Percentiles rank a stretch among this genome's conserved stretches.
These are phyloP conservation scores for Cantharis rufa DNA, from an alignment of 2,888 invertebrate genomes.

Conservation along the genomic window DNA sequence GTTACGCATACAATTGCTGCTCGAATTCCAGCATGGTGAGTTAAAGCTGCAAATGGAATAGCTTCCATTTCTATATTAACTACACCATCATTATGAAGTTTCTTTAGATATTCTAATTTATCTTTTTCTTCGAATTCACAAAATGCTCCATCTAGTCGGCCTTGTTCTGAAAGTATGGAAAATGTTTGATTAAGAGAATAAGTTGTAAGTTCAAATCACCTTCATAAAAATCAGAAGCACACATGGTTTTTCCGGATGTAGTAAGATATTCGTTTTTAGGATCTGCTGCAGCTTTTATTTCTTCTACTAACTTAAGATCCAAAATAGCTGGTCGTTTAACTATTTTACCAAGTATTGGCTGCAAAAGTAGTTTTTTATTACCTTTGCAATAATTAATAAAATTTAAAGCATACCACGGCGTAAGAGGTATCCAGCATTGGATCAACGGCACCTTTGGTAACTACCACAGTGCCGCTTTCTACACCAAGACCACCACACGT, in stretches of 20 bases:
- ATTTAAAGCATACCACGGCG: conserved; percentile 71
- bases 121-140: conserved; percentile 92
- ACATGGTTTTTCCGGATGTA: conserved; percentile 90
- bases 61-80: conserved; percentile 98
- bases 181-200: background rate
- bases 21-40: conserved; percentile 91
- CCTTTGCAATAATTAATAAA: background rate
- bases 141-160: conserved; percentile 93
- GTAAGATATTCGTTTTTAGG: conserved; percentile 85
- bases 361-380: background rate
- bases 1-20: conserved; percentile 95
- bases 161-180: conserved; percentile 71
- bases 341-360: conserved; percentile 85
- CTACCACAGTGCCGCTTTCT: conserved; percentile 91
- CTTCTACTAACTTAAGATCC: conserved; percentile 80
- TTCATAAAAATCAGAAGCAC: conserved; percentile 98
- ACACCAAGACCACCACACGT: conserved; percentile 94
- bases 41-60: conserved; percentile 89
- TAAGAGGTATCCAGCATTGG: conserved; percentile 80
- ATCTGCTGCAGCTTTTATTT: conserved; percentile 75
- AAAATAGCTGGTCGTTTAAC: conserved; percentile 82
- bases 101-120: conserved; percentile 83
- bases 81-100: conserved; percentile 77
- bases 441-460: conserved; percentile 91
- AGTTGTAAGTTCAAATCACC: conserved; percentile 58